Conservation (phyloP, 92 coral and sea anemone genomes). For the Zoanthus sansibaricus region DNA sequence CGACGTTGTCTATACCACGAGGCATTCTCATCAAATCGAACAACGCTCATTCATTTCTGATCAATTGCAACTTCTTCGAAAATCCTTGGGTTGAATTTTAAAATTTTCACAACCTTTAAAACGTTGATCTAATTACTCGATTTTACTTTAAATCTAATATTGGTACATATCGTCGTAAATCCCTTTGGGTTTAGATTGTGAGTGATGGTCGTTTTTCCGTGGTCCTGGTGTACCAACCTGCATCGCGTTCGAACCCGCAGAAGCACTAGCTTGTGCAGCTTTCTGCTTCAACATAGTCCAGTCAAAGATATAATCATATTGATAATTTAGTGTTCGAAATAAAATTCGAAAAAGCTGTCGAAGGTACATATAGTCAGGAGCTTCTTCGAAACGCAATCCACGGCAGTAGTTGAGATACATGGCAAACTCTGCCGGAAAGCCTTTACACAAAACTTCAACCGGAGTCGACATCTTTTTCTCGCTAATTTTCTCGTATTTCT, state of each 20-base stretch:
- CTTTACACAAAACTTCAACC: slow-evolving; percentile 95
- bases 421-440: slow-evolving; percentile 99
- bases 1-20: neutral
- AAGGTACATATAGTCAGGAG: slow-evolving; percentile 97
- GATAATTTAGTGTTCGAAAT: slow-evolving; percentile 97
- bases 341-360: slow-evolving; percentile 97
- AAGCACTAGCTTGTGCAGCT: slow-evolving; percentile 87
- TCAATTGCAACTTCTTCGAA: neutral
- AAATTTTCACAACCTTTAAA: neutral
- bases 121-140: neutral
- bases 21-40: slow-evolving; percentile 13
- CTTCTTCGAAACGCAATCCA: slow-evolving; percentile 93
- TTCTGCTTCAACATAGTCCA: slow-evolving; percentile 99
- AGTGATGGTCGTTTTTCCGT: slow-evolving; percentile 75
- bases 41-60: neutral
- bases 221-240: slow-evolving; percentile 71
- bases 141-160: slow-evolving; percentile 9
- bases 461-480: slow-evolving; percentile 99
- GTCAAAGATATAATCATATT: slow-evolving; percentile 97
- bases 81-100: neutral
- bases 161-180: slow-evolving; percentile 76
- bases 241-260: slow-evolving; percentile 63
- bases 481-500: slow-evolving; percentile 98
- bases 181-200: slow-evolving; percentile 74
- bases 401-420: slow-evolving; percentile 99